phyloP scores from a whole-genome alignment of 2,113 vertebrate genomes.

The Mesembrinibis cayennensis region DNA sequence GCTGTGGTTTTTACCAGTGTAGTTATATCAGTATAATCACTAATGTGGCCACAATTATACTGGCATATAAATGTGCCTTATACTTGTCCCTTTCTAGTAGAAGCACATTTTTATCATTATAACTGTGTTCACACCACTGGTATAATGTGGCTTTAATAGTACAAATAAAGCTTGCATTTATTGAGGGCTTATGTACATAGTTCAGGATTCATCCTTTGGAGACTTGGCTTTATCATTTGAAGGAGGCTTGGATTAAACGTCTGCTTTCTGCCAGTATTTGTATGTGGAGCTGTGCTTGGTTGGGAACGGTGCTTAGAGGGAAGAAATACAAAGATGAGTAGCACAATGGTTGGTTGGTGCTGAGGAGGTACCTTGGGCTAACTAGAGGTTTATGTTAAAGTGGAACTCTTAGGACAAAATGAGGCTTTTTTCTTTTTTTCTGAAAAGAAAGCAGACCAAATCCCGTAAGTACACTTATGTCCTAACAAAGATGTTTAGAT shows the following conservation, averaged over 20 bases:
- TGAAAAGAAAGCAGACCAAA: slow-evolving; percentile 17
- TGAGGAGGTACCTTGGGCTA: not conserved
- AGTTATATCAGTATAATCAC: not conserved
- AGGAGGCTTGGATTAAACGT: not conserved
- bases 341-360: not conserved
- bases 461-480: not conserved
- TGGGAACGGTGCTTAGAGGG: not conserved
- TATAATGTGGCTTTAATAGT: not conserved
- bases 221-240: not conserved
- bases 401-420: not conserved
- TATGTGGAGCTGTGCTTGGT: not conserved
- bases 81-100: not conserved
- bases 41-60: not conserved
- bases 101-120: not conserved
- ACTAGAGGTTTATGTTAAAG: not conserved
- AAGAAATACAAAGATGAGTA: not conserved
- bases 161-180: not conserved
- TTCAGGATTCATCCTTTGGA: not conserved
- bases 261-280: not conserved
- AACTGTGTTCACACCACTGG: not conserved
- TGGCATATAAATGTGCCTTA: slow-evolving; percentile 4
- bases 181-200: not conserved
- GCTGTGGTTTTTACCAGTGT: not conserved
- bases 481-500: not conserved
- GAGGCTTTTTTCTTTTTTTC: not conserved